Conservation (phyloP, 2,888 invertebrate genomes). For the Scelioninae gen. 2 region DNA sequence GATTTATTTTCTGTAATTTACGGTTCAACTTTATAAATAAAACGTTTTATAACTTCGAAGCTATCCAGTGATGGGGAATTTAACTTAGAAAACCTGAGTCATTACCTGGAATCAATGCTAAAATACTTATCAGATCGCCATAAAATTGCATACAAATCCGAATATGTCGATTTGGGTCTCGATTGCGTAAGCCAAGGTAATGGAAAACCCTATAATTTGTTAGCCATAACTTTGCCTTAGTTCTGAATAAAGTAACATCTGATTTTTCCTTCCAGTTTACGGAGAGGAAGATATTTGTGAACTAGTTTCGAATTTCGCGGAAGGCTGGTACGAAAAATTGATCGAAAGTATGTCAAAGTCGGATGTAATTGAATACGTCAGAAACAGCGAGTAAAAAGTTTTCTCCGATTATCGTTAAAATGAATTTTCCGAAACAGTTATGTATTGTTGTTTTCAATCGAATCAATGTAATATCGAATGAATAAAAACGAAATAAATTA, state of each 20-base stretch:
- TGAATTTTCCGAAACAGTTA: too few species aligned
- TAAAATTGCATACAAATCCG: constrained; percentile 24
- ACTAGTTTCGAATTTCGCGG: constrained; percentile 23
- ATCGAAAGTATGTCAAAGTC: constrained; percentile 15
- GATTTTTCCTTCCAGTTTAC: constrained; percentile 16
- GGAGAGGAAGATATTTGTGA: constrained; percentile 28
- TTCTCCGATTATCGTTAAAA: neutral
- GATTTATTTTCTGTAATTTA: too few species aligned
- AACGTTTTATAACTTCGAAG: constrained; percentile 13
- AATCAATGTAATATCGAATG: too few species aligned
- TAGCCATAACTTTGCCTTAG: neutral
- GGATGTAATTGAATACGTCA: constrained; percentile 21
- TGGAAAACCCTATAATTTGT: constrained; percentile 3
- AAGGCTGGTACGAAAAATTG: constrained; percentile 33
- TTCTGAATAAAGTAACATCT: constrained; percentile 6
- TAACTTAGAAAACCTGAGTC: constrained; percentile 17
- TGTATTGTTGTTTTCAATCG: too few species aligned
- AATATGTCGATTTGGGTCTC: constrained; percentile 20
- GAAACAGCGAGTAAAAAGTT: constrained; percentile 10
- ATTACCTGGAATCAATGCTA: constrained; percentile 19
- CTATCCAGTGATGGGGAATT: constrained; percentile 17
- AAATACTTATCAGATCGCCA: constrained; percentile 26
- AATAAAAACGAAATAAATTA: too few species aligned
- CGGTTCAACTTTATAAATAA: constrained; percentile 1
- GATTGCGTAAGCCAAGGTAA: constrained; percentile 31